phyloP scores from a whole-genome alignment of 2,113 vertebrate species.

The Toxotes chatareus region DNA sequence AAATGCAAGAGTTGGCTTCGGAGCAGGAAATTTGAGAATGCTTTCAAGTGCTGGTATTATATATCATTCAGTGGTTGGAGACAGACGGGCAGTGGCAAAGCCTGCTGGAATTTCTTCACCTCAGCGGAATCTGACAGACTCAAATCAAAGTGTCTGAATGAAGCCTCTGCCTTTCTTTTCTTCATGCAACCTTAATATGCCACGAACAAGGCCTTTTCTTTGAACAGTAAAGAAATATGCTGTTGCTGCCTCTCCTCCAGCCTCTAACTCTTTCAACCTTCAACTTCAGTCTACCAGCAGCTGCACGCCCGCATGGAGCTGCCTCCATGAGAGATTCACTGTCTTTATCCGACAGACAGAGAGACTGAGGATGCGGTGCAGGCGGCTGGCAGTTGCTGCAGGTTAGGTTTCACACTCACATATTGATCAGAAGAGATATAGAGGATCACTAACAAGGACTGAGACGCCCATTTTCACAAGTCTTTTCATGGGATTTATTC shows the following conservation, averaged over 20 bases:
- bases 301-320: conserved; percentile 82
- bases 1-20: conserved; percentile 1
- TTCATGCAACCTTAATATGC: background rate
- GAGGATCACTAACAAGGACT: conserved; percentile 46
- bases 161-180: background rate
- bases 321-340: conserved; percentile 59
- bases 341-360: conserved; percentile 65
- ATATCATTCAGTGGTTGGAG: background rate
- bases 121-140: conserved; percentile 30
- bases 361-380: conserved; percentile 58
- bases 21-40: conserved; percentile 25
- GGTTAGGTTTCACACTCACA: conserved; percentile 65
- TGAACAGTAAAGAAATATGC: conserved; percentile 49
- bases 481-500: background rate
- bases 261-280: conserved; percentile 79
- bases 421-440: conserved; percentile 72
- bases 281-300: conserved; percentile 83
- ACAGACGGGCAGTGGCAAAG: background rate
- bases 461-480: background rate
- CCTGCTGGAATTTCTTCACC: conserved; percentile 22
- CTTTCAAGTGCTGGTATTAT: conserved; percentile 7
- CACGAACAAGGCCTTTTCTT: conserved; percentile 45
- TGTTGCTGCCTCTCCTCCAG: conserved; percentile 43
- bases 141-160: conserved; percentile 25
- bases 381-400: conserved; percentile 33